These are phyloP conservation scores for Pelecanoides urinatrix DNA, from an alignment of 2,113 vertebrate species.

Conservation along the genomic window DNA sequence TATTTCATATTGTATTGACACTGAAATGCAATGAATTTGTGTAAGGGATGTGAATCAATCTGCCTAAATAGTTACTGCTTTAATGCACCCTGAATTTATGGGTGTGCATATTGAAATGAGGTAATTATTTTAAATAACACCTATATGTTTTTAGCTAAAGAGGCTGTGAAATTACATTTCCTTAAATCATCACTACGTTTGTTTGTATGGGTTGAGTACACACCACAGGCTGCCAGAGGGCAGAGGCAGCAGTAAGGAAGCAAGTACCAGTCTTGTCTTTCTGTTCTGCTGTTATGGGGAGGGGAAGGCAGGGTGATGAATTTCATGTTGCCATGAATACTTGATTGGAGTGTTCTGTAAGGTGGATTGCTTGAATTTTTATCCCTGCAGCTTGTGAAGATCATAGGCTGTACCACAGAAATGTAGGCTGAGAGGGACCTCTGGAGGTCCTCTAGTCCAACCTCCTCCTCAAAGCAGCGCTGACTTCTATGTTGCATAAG, in stretches of 20 bases:
- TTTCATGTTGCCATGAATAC: neutral
- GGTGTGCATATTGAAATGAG: conserved; percentile 11
- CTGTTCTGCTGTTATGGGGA: neutral
- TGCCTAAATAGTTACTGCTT: conserved; percentile 21
- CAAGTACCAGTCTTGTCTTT: neutral
- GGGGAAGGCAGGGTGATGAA: neutral
- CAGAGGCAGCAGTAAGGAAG: neutral
- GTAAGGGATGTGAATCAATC: neutral
- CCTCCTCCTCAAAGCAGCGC: neutral
- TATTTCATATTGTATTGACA: neutral
- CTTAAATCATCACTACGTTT: neutral
- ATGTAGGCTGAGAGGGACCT: neutral
- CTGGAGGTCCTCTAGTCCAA: neutral
- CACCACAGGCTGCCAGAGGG: neutral
- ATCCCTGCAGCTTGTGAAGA: neutral
- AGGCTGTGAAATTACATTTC: neutral
- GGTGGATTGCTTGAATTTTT: neutral
- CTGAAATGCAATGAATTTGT: neutral
- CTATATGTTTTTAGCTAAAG: neutral
- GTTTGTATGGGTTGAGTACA: neutral
- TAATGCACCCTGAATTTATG: conserved; percentile 13
- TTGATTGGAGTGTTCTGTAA: neutral
- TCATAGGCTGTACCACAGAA: neutral
- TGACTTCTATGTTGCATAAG: neutral
- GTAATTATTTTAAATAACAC: conserved; percentile 48